Evolutionary conservation across 64 coral and sea anemone species (phyloP).

Genomic region (Porites australiensis): DNA sequence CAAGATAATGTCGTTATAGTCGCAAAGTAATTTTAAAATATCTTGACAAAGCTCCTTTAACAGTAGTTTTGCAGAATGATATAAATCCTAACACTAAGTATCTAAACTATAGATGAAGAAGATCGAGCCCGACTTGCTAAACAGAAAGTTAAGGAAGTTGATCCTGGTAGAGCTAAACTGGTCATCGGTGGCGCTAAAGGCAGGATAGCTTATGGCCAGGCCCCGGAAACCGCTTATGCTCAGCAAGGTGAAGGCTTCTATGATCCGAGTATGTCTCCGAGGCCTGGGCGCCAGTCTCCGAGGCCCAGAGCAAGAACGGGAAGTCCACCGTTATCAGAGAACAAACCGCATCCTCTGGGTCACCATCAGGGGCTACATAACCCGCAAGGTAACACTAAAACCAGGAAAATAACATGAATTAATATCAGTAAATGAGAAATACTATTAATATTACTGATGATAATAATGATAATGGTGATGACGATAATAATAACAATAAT

Average conservation of each 20-base stretch:
- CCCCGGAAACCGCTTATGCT: slow-evolving; percentile 71
- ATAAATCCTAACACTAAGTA: slow-evolving; percentile 34
- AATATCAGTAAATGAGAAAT: too few relatives aligned
- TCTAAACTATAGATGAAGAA: slow-evolving; percentile 83
- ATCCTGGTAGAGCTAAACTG: slow-evolving; percentile 73
- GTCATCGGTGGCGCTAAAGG: slow-evolving; percentile 85
- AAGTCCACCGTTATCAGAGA: background rate
- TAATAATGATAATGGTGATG: too few relatives aligned
- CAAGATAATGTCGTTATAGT: too few relatives aligned
- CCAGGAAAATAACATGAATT: too few relatives aligned
- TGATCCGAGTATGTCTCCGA: slow-evolving; percentile 74
- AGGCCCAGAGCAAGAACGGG: slow-evolving; percentile 39
- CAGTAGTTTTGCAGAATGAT: background rate
- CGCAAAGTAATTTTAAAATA: too few relatives aligned
- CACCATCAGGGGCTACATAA: background rate
- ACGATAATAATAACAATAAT: too few relatives aligned
- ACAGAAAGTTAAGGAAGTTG: slow-evolving; percentile 79
- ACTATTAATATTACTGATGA: too few relatives aligned
- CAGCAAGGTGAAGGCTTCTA: slow-evolving; percentile 61
- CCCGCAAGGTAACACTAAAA: too few relatives aligned
- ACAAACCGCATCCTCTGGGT: too few relatives aligned
- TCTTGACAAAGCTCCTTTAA: too few relatives aligned
- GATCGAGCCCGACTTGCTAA: slow-evolving; percentile 72
- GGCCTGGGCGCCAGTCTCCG: slow-evolving; percentile 83
- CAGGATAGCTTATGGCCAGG: slow-evolving; percentile 87